Evolutionary conservation across 1,140 invertebrate genomes (phyloP), one percentile per base, ranked within the genome.

Genomic region (Drosophila persimilis): DNA sequence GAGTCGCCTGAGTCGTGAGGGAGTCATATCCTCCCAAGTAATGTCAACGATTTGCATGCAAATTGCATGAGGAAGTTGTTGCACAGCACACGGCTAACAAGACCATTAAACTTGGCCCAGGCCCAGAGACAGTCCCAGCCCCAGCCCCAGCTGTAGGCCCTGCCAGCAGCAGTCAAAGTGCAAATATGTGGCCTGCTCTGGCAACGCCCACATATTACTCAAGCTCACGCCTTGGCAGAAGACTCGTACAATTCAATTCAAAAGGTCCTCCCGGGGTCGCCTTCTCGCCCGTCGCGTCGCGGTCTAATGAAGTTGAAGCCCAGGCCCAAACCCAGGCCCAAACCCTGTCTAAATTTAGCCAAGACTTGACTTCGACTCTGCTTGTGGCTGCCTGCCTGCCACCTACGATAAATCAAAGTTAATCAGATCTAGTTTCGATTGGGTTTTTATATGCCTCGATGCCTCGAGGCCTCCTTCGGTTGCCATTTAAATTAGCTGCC

Each of bases 331-430:
- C 6, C 51, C n/a, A 3, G 52, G 3, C 57, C 17, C 51, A 44
- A n/a, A 57, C 29, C 31, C 51, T 55, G 57, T 60, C 81, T 85
- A 85, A 85, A 85, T 85, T 85, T 85, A 85, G 24, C 24, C 31
- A 44, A 61, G 52, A 39, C 35, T 39, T 39, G 8, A 35, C 35
- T 39, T 39, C 8, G 35, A 11, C 11, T 8, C 29, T 31, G 8
- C 29, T 31, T 31, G 20, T 65, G 44, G 46, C 46, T 56, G 44
- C 47, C 47, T 31, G 58, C 41, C 20, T 66, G 59, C 73, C 81
- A 85, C 81, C 81, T 85, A 85, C 81, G 81, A 85, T 85, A 85
- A 85, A 85, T 85, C 81, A 85, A 85, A 85, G 81, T 86, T 85
- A 85, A 85, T 85, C 81, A 85, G 81, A 85, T 85, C 81, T 85